Base-by-base conservation (phyloP, 2,113 vertebrate genomes). In the Hyaena hyaena region DNA sequence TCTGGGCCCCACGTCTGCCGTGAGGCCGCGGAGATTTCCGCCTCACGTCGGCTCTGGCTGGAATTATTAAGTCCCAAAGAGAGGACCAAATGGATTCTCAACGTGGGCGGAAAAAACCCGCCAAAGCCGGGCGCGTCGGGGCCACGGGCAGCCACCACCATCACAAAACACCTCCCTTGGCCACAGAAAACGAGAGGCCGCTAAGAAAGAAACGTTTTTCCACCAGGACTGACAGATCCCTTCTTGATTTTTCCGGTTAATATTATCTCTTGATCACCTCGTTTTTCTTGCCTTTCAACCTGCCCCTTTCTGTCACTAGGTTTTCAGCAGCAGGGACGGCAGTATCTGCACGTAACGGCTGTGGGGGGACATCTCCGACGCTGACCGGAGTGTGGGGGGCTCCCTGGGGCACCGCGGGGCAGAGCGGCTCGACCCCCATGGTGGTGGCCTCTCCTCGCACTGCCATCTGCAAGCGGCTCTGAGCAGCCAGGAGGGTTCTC, bases 311-410 rank as follows among this genome's bases (percentile, higher is more conserved):
- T 23, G 33, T 58, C 71, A 89, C 71, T 1, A 11, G 79, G 58
- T 10, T 7, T 23, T 15, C 35, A 31, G 92, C 66, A 71, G 8
- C 77, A 10, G 19, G 35, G 92, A 79, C 19, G n/a, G 31, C 35
- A 10, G 11, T 0, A 7, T 2, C 68, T 7, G 71, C 1, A 0
- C 9, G 26, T 4, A 24, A 69, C 24, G 68, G 71, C 45, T 2
- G 48, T 17, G n/a, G 0, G 88, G 88, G 0, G 2, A 48, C 33
- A 4, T 31, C 66, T 66, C 8, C 0, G 0, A 33, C 15, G 19
- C 7, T 12, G 92, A 79, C 28, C 14, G n/a, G n/a, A 21, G 16
- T 65, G 17, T 0, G 24, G 17, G 21, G 71, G 74, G 90, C 58
- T 1, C 12, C 43, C 0, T 1, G 2, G 74, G 45, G 74, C 11